These are phyloP conservation scores for Whitmania pigra DNA, from an alignment of 1,140 invertebrate species.

Conservation along the genomic window DNA sequence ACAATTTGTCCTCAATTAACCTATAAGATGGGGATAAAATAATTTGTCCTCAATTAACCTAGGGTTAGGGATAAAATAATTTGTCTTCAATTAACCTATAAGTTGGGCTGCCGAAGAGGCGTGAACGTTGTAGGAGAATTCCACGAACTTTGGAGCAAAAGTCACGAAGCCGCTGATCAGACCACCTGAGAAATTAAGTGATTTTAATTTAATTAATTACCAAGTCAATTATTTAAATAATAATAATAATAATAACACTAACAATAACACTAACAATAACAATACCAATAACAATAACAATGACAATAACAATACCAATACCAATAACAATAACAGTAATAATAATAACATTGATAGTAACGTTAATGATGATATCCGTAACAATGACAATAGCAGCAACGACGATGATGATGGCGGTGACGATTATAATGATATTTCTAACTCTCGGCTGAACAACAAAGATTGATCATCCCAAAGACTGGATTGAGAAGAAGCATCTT, in stretches of 20 bases:
- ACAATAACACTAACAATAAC: background rate
- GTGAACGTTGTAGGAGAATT: slow-evolving; percentile 66
- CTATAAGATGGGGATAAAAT: too few relatives aligned
- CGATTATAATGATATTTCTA: slow-evolving; percentile 15
- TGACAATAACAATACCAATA: too few relatives aligned
- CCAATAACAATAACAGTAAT: background rate
- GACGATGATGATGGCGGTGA: background rate
- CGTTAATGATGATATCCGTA: too few relatives aligned
- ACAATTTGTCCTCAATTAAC: too few relatives aligned
- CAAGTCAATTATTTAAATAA: background rate
- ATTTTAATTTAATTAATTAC: background rate
- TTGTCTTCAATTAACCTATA: slow-evolving; percentile 51
- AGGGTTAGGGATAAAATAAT: too few relatives aligned
- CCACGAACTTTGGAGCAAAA: slow-evolving; percentile 66
- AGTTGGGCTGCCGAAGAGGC: slow-evolving; percentile 59
- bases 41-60: too few relatives aligned
- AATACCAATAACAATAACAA: background rate
- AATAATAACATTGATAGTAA: too few relatives aligned
- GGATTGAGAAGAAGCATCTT: slow-evolving; percentile 57
- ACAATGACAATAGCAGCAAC: background rate
- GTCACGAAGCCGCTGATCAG: slow-evolving; percentile 65
- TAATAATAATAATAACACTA: too few relatives aligned
- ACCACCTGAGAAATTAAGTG: slow-evolving; percentile 39
- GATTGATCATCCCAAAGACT: slow-evolving; percentile 64
- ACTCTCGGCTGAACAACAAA: slow-evolving; percentile 65